Conservation (phyloP, 2,113 vertebrate species). For the Caloenas nicobarica region DNA sequence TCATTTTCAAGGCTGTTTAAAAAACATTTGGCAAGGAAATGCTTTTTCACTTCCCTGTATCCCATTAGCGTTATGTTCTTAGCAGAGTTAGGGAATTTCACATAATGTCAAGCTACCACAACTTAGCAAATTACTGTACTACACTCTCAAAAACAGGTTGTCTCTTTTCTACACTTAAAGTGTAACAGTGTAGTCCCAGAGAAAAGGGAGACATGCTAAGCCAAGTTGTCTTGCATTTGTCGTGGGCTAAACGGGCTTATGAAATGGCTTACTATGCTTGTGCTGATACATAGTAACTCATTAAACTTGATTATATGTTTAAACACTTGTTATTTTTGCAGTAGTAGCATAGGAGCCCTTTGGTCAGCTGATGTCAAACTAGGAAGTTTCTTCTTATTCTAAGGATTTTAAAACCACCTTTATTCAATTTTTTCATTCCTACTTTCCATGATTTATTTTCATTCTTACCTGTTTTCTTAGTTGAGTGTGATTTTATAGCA, state of each 20-base stretch:
- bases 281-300: neutral
- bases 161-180: neutral
- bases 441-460: neutral
- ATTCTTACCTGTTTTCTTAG: neutral
- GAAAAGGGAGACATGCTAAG: neutral
- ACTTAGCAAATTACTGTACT: neutral
- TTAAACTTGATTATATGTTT: neutral
- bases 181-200: neutral
- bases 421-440: neutral
- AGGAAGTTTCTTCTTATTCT: neutral
- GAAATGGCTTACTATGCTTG: neutral
- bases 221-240: neutral
- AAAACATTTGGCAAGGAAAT: neutral
- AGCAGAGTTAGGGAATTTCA: neutral
- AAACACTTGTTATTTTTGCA: neutral
- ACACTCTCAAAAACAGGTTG: neutral
- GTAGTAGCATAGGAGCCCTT: neutral
- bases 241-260: neutral
- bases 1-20: slow-evolving; percentile 18
- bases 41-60: neutral
- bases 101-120: neutral
- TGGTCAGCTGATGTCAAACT: neutral
- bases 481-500: neutral
- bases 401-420: neutral
- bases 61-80: neutral